Conservation (phyloP, 2,888 invertebrate species). For the Sympetrum striolatum region DNA sequence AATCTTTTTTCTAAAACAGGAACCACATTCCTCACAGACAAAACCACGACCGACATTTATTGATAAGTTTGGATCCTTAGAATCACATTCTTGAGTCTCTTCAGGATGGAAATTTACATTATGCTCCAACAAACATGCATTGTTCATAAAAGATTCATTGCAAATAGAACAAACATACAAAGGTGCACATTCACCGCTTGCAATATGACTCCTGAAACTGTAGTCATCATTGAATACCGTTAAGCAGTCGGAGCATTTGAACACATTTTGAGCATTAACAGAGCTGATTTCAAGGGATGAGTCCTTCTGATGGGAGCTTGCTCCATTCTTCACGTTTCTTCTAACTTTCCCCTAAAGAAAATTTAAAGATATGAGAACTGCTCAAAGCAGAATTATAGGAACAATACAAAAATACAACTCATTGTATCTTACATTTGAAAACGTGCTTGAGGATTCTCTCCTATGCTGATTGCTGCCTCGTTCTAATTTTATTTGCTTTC, state of each 20-base stretch:
- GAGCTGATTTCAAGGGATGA: background rate
- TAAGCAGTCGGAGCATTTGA: constrained; percentile 25
- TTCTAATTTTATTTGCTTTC: constrained; percentile 7
- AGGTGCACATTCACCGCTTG: constrained; percentile 26
- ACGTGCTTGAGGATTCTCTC: background rate
- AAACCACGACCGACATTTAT: background rate
- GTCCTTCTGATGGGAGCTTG: background rate
- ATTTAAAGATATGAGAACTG: background rate
- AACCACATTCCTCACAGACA: constrained; percentile 8
- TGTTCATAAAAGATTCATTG: constrained; percentile 28
- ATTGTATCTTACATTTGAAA: constrained; percentile 1
- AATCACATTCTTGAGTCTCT: background rate
- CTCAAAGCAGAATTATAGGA: background rate
- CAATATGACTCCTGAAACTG: background rate
- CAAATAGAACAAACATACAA: constrained; percentile 16
- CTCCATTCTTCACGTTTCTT: background rate
- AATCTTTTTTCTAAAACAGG: constrained; percentile 23
- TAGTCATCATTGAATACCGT: constrained; percentile 6
- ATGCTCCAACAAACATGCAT: constrained; percentile 24
- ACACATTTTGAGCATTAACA: background rate
- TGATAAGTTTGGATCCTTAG: background rate
- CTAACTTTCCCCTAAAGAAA: background rate
- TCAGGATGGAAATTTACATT: constrained; percentile 28
- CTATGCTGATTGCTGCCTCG: background rate
- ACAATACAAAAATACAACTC: background rate